A percentile compares a stretch with the other conserved stretches of the same genome.
Conservation (phyloP, 2,113 vertebrate species). For the Oreochromis aureus region DNA sequence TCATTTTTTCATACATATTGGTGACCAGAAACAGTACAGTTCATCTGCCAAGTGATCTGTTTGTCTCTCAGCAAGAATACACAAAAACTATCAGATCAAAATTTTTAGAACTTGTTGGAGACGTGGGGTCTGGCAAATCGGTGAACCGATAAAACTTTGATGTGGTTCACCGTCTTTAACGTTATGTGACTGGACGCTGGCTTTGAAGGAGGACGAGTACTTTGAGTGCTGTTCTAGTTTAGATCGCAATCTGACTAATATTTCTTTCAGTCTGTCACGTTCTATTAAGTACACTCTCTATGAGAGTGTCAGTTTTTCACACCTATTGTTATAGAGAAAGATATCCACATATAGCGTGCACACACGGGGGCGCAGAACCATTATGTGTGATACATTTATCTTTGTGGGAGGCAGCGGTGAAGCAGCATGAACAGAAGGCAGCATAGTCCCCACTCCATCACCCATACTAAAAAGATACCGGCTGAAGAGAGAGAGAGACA, state of each 20-base stretch:
- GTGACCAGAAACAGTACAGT: neutral
- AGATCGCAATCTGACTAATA: neutral
- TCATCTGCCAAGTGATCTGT: neutral
- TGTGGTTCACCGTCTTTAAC: neutral
- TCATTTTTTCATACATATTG: neutral
- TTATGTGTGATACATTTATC: constrained; percentile 25
- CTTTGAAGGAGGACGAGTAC: neutral
- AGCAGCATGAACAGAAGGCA: neutral
- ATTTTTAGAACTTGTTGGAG: neutral
- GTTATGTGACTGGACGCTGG: neutral
- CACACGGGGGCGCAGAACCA: neutral
- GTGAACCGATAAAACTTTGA: neutral
- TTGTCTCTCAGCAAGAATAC: neutral
- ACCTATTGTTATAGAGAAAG: neutral
- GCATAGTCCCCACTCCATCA: neutral
- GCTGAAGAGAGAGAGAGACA: neutral
- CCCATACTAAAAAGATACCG: neutral
- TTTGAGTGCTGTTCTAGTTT: neutral
- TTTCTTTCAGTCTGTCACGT: neutral
- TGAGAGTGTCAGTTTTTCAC: neutral
- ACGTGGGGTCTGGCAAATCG: neutral
- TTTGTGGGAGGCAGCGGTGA: neutral
- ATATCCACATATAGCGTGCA: neutral
- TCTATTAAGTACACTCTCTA: neutral
- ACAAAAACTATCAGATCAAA: neutral